Base-by-base conservation (phyloP, 2,113 vertebrate genomes). In the Petrocephalus zakoni region DNA sequence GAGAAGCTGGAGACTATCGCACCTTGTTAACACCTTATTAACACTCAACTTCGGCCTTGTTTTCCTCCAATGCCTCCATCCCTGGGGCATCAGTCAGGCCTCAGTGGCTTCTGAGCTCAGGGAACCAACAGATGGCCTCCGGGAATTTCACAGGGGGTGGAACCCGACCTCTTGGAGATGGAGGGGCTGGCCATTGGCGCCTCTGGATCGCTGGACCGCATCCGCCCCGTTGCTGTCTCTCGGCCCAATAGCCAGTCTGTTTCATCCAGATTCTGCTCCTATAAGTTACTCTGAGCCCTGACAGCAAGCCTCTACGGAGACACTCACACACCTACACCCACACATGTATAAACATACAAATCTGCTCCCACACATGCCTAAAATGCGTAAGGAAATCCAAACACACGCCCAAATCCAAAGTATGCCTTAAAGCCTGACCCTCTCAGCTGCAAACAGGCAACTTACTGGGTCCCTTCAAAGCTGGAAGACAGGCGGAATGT, bases 121-220 rank as follows among this genome's bases (percentile, higher is more conserved):
- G 89, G 89, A 93, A 91, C 94, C 94, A 93, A 92, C 94, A 95
- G 94, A 94, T 95, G 94, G 94, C 91, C 93, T 92, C 93, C 93
- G 91, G 91, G 92, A 93, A 84, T 93, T 89, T 90, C 89, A 91
- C 90, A 92, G 94, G 91, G 92, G 94, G 61, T 75, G 64, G 49
- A 75, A 78, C 93, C 93, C 89, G n/a, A 21, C 49, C 47, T n/a
- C 46, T 68, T 25, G 78, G 89, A 93, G 92, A 94, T 91, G 93
- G 92, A 93, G 91, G n/a, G 89, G 87, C 90, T 91, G 90, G 90
- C 89, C 93, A 93, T 94, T 93, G 93, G 93, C 93, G 93, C 94
- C 92, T 91, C 92, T 93, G 94, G 94, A 93, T 94, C 94, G 92
- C 92, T 95, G 94, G 92, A 91, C 94, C 91, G 90, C 93, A 94